A percentile compares a stretch with the other conserved stretches of the same genome.
phyloP scores from a whole-genome alignment of 2,888 invertebrate species.

The Steinernema hermaphroditum region DNA sequence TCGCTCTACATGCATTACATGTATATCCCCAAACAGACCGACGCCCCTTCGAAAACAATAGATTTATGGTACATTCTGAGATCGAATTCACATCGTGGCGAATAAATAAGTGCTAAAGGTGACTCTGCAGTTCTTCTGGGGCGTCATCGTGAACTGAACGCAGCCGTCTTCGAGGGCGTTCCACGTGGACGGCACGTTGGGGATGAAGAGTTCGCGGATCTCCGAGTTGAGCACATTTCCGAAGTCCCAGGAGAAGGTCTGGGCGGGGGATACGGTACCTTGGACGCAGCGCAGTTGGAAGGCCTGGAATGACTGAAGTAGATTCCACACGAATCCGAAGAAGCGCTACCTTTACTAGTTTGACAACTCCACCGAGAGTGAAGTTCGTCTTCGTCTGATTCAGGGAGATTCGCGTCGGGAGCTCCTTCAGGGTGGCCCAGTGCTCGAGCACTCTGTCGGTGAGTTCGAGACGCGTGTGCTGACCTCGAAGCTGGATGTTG shows the following conservation, averaged over 20 bases:
- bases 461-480: slow-evolving; percentile 10
- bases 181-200: background rate
- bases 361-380: background rate
- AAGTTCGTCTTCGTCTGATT: background rate
- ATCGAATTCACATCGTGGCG: background rate
- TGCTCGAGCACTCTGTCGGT: background rate
- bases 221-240: background rate
- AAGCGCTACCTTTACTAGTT: slow-evolving; percentile 1
- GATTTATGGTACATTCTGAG: slow-evolving; percentile 1
- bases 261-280: background rate
- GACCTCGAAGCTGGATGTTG: background rate
- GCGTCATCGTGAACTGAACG: background rate
- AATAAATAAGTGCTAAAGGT: slow-evolving; percentile 21
- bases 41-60: too few species aligned
- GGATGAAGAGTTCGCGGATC: slow-evolving; percentile 7
- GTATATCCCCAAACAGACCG: too few species aligned
- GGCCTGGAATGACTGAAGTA: background rate
- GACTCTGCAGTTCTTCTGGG: background rate
- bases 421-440: background rate
- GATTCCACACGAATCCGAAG: too few species aligned
- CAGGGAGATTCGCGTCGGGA: background rate
- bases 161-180: background rate
- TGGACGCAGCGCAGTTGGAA: background rate
- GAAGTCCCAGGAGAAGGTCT: background rate
- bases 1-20: too few species aligned